These are phyloP conservation scores for Hepsetus odoe DNA, from an alignment of 2,113 vertebrate genomes.

Conservation along the genomic window DNA sequence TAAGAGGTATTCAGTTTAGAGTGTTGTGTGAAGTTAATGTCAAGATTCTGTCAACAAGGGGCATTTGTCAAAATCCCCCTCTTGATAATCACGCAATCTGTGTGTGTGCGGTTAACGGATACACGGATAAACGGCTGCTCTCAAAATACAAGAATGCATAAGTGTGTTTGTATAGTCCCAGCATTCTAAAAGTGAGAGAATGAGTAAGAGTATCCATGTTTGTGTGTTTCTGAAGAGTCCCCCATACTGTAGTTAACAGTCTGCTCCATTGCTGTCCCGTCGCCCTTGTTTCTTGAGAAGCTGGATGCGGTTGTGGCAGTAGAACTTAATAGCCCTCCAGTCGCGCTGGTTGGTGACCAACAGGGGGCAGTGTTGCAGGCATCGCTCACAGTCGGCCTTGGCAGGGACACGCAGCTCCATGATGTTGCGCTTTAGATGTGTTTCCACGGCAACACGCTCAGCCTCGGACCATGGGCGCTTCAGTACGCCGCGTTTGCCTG, in stretches of 20 bases:
- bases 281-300: conserved; percentile 77
- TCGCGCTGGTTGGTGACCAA: conserved; percentile 79
- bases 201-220: not conserved
- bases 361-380: conserved; percentile 78
- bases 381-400: conserved; percentile 80
- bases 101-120: conserved; percentile 1
- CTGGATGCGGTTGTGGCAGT: conserved; percentile 81
- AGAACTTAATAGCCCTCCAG: conserved; percentile 81
- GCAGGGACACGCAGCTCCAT: conserved; percentile 76
- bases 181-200: conserved; percentile 8
- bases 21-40: not conserved
- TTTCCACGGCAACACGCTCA: conserved; percentile 77
- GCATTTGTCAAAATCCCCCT: not conserved
- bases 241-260: conserved; percentile 60
- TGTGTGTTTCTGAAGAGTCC: conserved; percentile 4
- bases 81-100: not conserved
- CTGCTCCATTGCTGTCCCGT: conserved; percentile 61
- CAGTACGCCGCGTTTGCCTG: conserved; percentile 79
- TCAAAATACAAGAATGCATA: not conserved
- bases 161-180: not conserved
- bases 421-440: conserved; percentile 77
- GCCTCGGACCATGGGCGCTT: conserved; percentile 81
- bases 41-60: not conserved
- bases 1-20: conserved; percentile 20
- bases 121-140: not conserved